A percentile compares a stretch with the other conserved stretches of the same genome.
Conservation (phyloP, 92 coral and sea anemone species). For the Pocillopora meandrina region DNA sequence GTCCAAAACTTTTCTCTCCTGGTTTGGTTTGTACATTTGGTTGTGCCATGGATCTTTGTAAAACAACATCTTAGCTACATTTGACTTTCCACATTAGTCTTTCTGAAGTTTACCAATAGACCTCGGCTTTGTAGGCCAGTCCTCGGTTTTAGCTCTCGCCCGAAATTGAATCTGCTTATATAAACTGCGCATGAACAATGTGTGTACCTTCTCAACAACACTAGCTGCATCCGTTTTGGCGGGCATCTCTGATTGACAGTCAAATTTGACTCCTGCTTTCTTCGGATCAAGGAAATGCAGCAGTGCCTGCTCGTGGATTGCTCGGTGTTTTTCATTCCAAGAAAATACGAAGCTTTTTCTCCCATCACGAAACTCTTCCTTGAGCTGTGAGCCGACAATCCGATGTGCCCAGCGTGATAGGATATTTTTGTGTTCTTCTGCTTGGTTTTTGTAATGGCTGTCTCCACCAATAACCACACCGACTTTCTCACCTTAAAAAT, state of each 20-base stretch:
- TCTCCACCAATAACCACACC: conserved; percentile 68
- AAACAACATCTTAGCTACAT: too few species aligned
- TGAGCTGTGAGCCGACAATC: background rate
- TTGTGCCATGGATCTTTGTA: too few species aligned
- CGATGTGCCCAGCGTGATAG: conserved; percentile 45
- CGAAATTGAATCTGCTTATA: background rate
- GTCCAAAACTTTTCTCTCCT: too few species aligned
- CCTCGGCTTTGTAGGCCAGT: too few species aligned
- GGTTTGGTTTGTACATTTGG: too few species aligned
- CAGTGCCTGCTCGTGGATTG: conserved; percentile 72
- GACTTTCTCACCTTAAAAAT: conserved; percentile 36
- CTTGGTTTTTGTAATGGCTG: conserved; percentile 45
- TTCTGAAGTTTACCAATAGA: too few species aligned
- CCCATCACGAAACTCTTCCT: background rate
- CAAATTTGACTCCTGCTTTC: conserved; percentile 40
- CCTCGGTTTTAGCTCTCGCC: too few species aligned
- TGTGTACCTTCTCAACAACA: background rate
- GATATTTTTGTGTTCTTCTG: conserved; percentile 27
- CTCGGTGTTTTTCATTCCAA: conserved; percentile 57
- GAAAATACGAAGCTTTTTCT: conserved; percentile 65
- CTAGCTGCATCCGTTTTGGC: background rate
- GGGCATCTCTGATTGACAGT: background rate
- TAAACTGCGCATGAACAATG: background rate
- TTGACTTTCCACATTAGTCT: too few species aligned
- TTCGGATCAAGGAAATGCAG: conserved; percentile 44